Conservation (phyloP, 2,888 invertebrate species). For the Campoplex capitator region DNA sequence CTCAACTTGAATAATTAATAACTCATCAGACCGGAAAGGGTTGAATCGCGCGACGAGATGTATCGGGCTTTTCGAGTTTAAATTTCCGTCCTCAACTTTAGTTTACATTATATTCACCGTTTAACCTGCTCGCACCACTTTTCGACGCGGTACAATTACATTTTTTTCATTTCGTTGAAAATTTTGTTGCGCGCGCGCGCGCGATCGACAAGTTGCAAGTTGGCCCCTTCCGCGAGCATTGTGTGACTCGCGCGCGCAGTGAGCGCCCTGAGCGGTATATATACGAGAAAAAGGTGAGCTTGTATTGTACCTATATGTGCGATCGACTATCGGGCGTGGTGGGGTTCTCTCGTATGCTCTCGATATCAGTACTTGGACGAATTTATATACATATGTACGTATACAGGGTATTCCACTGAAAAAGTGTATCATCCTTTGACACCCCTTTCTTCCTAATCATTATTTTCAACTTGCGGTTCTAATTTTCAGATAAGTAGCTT, state of each 20-base stretch:
- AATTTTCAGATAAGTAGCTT: too few species aligned
- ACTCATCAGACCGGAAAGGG: constrained; percentile 5
- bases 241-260: constrained; percentile 11
- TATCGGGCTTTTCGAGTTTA: constrained; percentile 1
- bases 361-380: not conserved
- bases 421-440: too few species aligned
- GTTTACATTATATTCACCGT: constrained; percentile 4
- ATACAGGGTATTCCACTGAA: not conserved
- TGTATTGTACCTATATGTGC: not conserved
- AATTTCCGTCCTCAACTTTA: not conserved
- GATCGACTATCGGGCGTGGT: constrained; percentile 47
- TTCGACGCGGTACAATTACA: not conserved
- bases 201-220: not conserved
- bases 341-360: constrained; percentile 33
- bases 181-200: not conserved
- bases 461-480: not conserved
- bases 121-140: not conserved
- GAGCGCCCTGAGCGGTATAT: too few species aligned
- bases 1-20: constrained; percentile 8
- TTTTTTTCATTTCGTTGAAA: not conserved
- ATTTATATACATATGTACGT: constrained; percentile 5
- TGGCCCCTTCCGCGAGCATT: not conserved
- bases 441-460: not conserved
- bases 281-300: constrained; percentile 7
- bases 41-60: not conserved